A percentile compares a stretch with the other conserved stretches of the same genome.
Conservation (phyloP, 2,797 vertebrate genomes). For the Trachurus trachurus region DNA sequence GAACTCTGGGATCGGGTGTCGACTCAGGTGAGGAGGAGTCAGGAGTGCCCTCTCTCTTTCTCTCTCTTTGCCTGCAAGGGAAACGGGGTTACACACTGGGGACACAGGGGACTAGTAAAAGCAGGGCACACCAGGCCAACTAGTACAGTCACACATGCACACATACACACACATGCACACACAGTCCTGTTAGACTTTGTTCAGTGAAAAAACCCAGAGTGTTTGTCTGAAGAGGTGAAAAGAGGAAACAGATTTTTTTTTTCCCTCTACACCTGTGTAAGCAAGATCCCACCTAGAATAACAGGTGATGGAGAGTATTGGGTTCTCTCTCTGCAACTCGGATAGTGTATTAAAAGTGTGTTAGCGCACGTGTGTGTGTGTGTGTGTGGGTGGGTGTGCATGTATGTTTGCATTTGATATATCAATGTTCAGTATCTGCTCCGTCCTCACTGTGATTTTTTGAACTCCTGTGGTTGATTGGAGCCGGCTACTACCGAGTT, state of each 20-base stretch:
- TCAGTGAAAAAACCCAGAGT: constrained; percentile 51
- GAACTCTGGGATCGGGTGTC: constrained; percentile 79
- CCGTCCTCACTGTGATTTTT: constrained; percentile 18
- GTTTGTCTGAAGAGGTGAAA: constrained; percentile 63
- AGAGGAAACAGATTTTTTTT: constrained; percentile 60
- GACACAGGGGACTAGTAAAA: constrained; percentile 78
- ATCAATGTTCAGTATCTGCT: constrained; percentile 13
- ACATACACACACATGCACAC: constrained; percentile 31
- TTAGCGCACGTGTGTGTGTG: neutral
- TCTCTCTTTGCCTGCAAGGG: constrained; percentile 60
- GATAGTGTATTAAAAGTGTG: constrained; percentile 31
- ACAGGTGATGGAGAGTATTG: constrained; percentile 75
- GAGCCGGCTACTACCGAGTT: constrained; percentile 30
- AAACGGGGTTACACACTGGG: constrained; percentile 76
- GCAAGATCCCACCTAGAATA: constrained; percentile 76
- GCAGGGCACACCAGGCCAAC: constrained; percentile 65
- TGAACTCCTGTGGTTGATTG: constrained; percentile 10
- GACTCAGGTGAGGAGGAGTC: constrained; percentile 80
- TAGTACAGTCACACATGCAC: constrained; percentile 54
- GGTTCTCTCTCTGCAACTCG: constrained; percentile 50
- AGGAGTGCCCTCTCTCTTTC: constrained; percentile 48
- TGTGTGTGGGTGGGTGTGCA: neutral
- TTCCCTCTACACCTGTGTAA: constrained; percentile 75
- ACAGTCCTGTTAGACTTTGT: constrained; percentile 39
- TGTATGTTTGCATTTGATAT: constrained; percentile 26